phyloP scores from a whole-genome alignment of 2,797 vertebrate species.

The Tangara arthus region DNA sequence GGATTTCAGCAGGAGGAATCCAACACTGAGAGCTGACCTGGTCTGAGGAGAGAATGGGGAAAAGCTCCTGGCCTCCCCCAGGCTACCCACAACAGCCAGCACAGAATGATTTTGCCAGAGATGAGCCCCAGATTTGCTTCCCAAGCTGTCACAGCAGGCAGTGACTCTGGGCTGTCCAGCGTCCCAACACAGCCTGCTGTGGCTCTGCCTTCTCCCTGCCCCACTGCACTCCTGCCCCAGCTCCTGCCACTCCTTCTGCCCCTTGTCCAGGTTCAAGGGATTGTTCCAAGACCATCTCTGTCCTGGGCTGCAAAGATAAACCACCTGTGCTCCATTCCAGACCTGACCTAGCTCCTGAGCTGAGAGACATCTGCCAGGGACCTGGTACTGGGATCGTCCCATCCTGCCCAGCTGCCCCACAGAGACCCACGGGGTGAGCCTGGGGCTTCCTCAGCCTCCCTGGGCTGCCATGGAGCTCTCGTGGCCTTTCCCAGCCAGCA shows the following conservation, averaged over 20 bases:
- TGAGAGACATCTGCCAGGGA: neutral
- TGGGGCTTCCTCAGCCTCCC: neutral
- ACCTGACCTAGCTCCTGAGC: neutral
- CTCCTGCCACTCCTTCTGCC: neutral
- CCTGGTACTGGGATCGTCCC: neutral
- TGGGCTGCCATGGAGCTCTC: fast-evolving
- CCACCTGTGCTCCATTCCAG: neutral
- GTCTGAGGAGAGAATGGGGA: neutral
- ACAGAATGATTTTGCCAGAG: neutral
- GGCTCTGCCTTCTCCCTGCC: neutral
- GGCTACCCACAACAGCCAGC: neutral
- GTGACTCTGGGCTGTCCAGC: neutral
- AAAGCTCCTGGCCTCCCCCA: neutral
- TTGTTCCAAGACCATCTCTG: neutral
- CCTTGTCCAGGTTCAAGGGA: neutral
- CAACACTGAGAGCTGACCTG: fast-evolving
- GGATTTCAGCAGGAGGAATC: neutral
- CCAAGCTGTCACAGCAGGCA: neutral
- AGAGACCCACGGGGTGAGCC: fast-evolving
- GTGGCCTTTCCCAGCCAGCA: fast-evolving
- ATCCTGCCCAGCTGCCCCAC: neutral
- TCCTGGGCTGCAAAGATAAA: neutral
- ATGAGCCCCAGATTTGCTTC: neutral
- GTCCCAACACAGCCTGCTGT: fast-evolving
- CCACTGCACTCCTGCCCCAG: neutral